Percentiles rank a stretch among this genome's conserved stretches.
Conservation (phyloP, 2,888 invertebrate species). For the Phania funesta region DNA sequence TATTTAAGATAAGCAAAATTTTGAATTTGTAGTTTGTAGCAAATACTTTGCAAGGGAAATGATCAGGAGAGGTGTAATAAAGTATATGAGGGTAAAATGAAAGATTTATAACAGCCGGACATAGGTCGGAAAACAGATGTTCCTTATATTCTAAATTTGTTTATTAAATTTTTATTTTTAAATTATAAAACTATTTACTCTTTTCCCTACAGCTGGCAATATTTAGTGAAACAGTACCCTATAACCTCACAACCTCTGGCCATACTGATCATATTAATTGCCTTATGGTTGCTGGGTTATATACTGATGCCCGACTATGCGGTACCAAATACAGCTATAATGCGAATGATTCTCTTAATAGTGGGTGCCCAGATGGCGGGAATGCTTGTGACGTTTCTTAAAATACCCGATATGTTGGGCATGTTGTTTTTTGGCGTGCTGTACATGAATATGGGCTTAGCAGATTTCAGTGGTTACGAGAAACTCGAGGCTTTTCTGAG, state of each 20-base stretch:
- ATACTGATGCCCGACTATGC: constrained; percentile 77
- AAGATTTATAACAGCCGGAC: no score
- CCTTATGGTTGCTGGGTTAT: constrained; percentile 79
- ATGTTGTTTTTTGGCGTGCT: constrained; percentile 84
- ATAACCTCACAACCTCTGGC: constrained; percentile 77
- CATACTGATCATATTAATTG: constrained; percentile 76
- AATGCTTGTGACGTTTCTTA: constrained; percentile 75
- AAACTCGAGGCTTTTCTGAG: constrained; percentile 81
- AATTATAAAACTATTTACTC: background rate
- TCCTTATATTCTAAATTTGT: background rate
- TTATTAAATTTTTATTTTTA: background rate
- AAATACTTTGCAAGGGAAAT: no score
- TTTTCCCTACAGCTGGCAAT: constrained; percentile 76
- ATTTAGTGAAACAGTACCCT: constrained; percentile 76
- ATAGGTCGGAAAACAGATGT: background rate
- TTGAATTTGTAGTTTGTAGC: no score
- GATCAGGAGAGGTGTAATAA: no score
- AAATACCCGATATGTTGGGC: constrained; percentile 83
- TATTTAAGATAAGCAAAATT: no score
- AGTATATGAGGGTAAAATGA: no score
- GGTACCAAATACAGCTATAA: constrained; percentile 74
- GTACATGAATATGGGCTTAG: constrained; percentile 81
- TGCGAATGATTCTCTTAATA: constrained; percentile 79
- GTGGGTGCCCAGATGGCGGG: constrained; percentile 79
- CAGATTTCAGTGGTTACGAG: constrained; percentile 81